Evolutionary conservation across 2,888 invertebrate species (phyloP).

Genomic region (Chesias legatella): DNA sequence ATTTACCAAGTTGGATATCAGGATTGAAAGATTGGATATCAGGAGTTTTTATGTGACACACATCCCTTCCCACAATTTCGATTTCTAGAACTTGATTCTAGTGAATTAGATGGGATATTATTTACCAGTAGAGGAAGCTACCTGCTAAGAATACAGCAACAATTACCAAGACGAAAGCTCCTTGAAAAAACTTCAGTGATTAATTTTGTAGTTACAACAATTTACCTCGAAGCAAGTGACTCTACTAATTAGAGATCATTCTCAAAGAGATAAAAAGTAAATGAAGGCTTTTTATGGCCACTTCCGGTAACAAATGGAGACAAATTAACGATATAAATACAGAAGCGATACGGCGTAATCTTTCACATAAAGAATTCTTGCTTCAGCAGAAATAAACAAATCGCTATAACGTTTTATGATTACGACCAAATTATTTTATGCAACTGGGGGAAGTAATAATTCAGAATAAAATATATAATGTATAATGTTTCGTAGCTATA

Average conservation of each 20-base stretch:
- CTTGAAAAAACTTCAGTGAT: neutral
- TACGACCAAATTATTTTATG: constrained; percentile 6
- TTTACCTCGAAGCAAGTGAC: constrained; percentile 19
- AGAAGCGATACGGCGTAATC: constrained; percentile 20
- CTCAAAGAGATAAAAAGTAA: constrained; percentile 28
- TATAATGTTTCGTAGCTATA: no score
- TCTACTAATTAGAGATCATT: constrained; percentile 30
- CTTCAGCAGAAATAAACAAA: constrained; percentile 15
- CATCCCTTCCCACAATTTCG: no score
- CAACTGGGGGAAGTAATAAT: neutral
- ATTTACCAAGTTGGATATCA: no score
- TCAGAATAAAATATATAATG: neutral
- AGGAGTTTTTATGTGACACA: no score
- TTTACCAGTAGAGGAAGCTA: no score
- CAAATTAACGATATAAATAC: constrained; percentile 20
- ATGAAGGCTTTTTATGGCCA: constrained; percentile 26
- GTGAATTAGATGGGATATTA: no score
- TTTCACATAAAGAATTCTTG: constrained; percentile 18
- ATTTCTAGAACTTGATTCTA: no score
- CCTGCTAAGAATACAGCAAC: no score
- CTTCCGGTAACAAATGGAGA: constrained; percentile 24
- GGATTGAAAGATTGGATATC: no score
- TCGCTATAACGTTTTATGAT: constrained; percentile 12
- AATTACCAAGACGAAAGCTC: neutral
- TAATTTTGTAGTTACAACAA: constrained; percentile 6